A percentile compares a stretch with the other conserved stretches of the same genome.
These are phyloP conservation scores for Globia sparganii DNA, from an alignment of 2,888 invertebrate species.

Conservation along the genomic window DNA sequence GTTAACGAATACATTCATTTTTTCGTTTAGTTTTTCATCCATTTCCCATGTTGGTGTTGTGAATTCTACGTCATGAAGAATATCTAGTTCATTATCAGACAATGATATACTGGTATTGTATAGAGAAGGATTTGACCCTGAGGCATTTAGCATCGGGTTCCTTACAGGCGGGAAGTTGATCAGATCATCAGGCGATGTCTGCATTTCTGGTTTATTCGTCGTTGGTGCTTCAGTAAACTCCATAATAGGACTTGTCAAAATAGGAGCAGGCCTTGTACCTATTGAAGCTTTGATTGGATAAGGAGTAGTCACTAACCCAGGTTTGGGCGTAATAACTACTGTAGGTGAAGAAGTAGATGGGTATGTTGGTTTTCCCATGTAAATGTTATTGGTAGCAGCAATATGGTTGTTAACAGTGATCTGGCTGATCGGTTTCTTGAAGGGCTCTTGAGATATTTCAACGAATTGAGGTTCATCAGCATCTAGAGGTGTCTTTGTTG, in stretches of 20 bases:
- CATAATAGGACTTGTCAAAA: conserved; percentile 74
- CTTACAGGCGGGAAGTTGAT: conserved; percentile 96
- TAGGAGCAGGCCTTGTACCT: conserved; percentile 72
- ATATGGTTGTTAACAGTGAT: conserved; percentile 92
- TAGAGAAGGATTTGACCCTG: conserved; percentile 88
- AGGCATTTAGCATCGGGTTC: conserved; percentile 95
- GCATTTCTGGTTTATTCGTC: conserved; percentile 89
- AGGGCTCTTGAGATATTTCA: conserved; percentile 89
- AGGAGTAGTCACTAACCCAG: conserved; percentile 86
- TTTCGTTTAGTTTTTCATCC: conserved; percentile 94
- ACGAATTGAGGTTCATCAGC: conserved; percentile 83
- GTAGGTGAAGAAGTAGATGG: conserved; percentile 91
- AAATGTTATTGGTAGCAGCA: conserved; percentile 90
- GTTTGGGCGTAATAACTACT: conserved; percentile 93
- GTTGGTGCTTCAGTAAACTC: conserved; percentile 82
- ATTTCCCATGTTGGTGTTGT: conserved; percentile 94
- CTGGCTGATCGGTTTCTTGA: conserved; percentile 86
- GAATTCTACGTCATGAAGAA: conserved; percentile 91
- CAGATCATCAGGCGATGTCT: conserved; percentile 92
- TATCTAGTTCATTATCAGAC: conserved; percentile 88
- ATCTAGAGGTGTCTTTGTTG: conserved; percentile 77
- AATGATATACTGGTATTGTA: conserved; percentile 89
- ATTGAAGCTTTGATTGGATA: conserved; percentile 75
- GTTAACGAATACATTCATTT: conserved; percentile 95
- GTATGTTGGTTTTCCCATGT: conserved; percentile 81